Conservation (phyloP, 2,888 invertebrate genomes). For the Meliscaeva auricollis region DNA sequence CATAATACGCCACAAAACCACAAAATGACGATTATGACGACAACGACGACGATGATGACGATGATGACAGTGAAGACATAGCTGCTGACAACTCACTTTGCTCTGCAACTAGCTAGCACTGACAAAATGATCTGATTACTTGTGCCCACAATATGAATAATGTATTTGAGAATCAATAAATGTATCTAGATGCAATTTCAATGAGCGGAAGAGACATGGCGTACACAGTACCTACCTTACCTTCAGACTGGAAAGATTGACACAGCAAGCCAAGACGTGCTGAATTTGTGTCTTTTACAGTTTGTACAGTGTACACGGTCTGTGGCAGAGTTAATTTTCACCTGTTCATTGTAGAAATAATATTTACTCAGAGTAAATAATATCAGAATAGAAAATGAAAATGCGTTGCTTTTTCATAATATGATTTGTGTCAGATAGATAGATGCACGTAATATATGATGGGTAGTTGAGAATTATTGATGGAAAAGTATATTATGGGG, state of each 20-base stretch:
- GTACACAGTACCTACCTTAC: neutral
- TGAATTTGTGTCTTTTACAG: slow-evolving; percentile 39
- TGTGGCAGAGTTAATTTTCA: slow-evolving; percentile 60
- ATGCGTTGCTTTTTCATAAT: slow-evolving; percentile 22
- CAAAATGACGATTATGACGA: slow-evolving; percentile 33
- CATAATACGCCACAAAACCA: slow-evolving; percentile 67
- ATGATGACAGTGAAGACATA: slow-evolving; percentile 46
- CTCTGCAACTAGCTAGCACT: slow-evolving; percentile 37
- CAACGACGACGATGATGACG: slow-evolving; percentile 29
- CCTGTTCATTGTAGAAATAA: slow-evolving; percentile 63
- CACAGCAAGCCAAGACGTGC: slow-evolving; percentile 25
- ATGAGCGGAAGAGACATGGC: slow-evolving; percentile 47
- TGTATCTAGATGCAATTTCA: slow-evolving; percentile 75
- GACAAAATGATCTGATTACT: slow-evolving; percentile 76
- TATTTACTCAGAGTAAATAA: slow-evolving; percentile 63
- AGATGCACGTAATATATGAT: slow-evolving; percentile 1
- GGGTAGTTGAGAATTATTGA: neutral
- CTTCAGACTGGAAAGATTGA: neutral
- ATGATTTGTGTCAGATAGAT: slow-evolving; percentile 12
- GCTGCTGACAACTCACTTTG: slow-evolving; percentile 73
- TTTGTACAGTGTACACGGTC: slow-evolving; percentile 28
- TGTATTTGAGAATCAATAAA: slow-evolving; percentile 75
- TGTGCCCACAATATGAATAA: slow-evolving; percentile 75
- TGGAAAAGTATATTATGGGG: neutral
- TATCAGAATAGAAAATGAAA: slow-evolving; percentile 29